Base-by-base conservation (phyloP, 2,113 vertebrate genomes). In the Oplegnathus fasciatus region DNA sequence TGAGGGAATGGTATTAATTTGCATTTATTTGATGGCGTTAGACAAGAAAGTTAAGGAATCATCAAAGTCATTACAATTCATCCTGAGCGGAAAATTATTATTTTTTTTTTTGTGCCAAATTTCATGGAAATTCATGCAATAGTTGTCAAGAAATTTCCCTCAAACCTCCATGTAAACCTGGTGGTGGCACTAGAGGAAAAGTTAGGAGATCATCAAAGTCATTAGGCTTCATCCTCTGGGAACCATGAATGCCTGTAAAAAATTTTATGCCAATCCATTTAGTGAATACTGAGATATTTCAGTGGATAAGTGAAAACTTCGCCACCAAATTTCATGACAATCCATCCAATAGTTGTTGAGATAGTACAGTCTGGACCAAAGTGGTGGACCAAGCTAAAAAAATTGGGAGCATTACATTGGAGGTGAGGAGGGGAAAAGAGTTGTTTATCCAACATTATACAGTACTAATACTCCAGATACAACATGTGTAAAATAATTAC, bases 401-500 rank as follows among this genome's bases (percentile, higher is more conserved):
- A 72, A 26, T 1, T 14, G 10, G 13, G 24, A 60, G 42, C 26
- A 48, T 48, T 42, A 28, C 9, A 48, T 57, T 1, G 0, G 9
- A 24, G 11, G 11, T 24, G 13, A 62, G 32, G 58, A 70, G 32
- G 9, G 11, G 61, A 57, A 68, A 34, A 14, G 2, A 57, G 14
- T 62, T 85, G 66, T 90, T 91, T 88, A 86, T 75, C 14, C 60
- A 46, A 20, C 54, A 69, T 65, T 22, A 75, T 80, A 57, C 58
- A 57, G 69, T 70, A 82, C 26, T 75, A 78, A 71, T 85, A 84
- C 70, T 88, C 32, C 22, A 84, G 66, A 89, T 86, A 80, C 62
- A 78, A 85, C 78, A 50, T 72, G 81, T 71, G 58, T 84, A 83
- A 91, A 93, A 93, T 94, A 94, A 94, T 94, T 91, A 92, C 78